These are phyloP conservation scores for Lamellibrachia columna DNA, from an alignment of 2,888 invertebrate genomes.

Conservation along the genomic window DNA sequence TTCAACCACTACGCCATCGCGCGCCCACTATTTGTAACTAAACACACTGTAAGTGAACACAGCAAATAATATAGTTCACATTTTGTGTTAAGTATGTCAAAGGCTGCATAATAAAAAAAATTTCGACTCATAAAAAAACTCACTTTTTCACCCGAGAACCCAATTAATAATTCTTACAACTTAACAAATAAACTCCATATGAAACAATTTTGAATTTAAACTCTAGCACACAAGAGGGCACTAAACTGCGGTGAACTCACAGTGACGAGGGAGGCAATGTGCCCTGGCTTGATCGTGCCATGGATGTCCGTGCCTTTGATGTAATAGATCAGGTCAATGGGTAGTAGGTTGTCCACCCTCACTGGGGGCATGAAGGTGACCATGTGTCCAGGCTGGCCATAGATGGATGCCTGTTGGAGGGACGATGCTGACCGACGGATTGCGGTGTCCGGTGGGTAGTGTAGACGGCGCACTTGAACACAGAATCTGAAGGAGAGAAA, in stretches of 20 bases:
- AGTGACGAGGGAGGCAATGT: conserved; percentile 63
- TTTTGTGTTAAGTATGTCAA: too few relatives aligned
- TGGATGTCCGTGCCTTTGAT: conserved; percentile 56
- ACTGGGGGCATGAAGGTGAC: conserved; percentile 86
- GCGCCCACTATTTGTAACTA: background rate
- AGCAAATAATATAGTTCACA: too few relatives aligned
- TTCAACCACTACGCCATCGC: background rate
- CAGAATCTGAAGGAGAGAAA: conserved; percentile 73
- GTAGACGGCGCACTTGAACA: conserved; percentile 81
- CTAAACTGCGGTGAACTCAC: conserved; percentile 50
- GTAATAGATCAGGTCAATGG: conserved; percentile 69
- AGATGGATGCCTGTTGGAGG: conserved; percentile 25
- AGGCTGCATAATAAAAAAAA: too few relatives aligned
- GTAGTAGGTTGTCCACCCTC: conserved; percentile 85
- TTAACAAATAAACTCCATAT: too few relatives aligned
- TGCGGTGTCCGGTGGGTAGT: conserved; percentile 76
- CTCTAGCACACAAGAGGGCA: background rate
- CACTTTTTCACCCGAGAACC: too few relatives aligned
- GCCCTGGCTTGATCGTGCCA: conserved; percentile 67
- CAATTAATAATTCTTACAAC: too few relatives aligned
- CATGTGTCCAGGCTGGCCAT: conserved; percentile 82
- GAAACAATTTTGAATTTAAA: too few relatives aligned
- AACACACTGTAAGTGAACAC: too few relatives aligned
- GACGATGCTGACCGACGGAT: conserved; percentile 17
- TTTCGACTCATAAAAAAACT: too few relatives aligned